These are phyloP conservation scores for Falco peregrinus DNA, from an alignment of 2,797 vertebrate genomes.

Conservation along the genomic window DNA sequence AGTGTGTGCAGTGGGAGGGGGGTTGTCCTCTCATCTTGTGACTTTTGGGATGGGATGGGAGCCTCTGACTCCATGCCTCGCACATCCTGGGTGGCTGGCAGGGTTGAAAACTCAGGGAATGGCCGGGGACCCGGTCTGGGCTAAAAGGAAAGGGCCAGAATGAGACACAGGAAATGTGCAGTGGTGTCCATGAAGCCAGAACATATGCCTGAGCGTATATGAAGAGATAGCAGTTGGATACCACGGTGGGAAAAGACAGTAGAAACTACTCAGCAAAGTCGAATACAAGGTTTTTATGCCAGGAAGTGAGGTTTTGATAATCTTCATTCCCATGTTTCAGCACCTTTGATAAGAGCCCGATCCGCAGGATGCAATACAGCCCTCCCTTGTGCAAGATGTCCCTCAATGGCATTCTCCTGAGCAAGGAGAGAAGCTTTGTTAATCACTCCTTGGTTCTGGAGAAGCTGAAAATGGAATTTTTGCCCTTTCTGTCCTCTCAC, in stretches of 20 bases:
- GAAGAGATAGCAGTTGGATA: neutral
- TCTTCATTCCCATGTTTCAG: neutral
- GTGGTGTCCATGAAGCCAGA: neutral
- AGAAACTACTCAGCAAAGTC: neutral
- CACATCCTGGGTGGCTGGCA: neutral
- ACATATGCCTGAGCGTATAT: neutral
- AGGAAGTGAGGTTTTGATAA: neutral
- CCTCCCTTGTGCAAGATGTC: neutral
- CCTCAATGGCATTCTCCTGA: accelerated
- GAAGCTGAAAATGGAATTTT: neutral
- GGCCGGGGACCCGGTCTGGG: neutral
- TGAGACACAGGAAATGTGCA: neutral
- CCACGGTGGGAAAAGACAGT: neutral
- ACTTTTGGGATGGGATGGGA: neutral
- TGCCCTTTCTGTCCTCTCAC: neutral
- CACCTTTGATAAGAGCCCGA: neutral
- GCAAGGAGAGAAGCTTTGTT: neutral
- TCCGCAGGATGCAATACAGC: neutral
- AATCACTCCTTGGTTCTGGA: neutral
- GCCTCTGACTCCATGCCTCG: neutral
- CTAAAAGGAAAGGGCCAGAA: neutral
- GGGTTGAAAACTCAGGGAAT: neutral
- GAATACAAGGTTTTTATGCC: neutral
- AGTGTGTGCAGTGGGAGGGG: neutral
- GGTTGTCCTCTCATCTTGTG: neutral